phyloP scores from a whole-genome alignment of 2,797 vertebrate genomes.

The Thamnophis elegans region DNA sequence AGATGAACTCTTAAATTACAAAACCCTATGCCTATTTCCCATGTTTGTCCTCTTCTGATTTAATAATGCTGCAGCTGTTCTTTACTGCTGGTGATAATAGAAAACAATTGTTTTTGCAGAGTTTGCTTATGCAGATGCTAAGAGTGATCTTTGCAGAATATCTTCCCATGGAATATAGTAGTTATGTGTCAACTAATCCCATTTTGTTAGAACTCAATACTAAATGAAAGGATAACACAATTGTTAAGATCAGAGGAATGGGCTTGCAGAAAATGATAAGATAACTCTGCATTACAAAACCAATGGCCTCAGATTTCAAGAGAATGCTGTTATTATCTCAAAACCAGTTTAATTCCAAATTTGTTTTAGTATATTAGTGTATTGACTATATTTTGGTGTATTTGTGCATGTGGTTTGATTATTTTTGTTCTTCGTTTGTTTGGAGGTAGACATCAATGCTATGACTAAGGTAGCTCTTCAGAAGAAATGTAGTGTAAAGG shows the following conservation, averaged over 20 bases:
- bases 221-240: neutral
- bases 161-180: neutral
- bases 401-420: neutral
- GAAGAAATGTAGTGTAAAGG: neutral
- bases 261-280: neutral
- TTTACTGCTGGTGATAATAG: neutral
- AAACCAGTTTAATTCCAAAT: neutral
- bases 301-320: neutral
- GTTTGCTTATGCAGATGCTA: neutral
- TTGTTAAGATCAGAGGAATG: neutral
- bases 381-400: neutral
- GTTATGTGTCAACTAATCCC: neutral
- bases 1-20: neutral
- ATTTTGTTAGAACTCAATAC: neutral
- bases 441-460: neutral
- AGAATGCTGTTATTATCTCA: neutral
- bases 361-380: no score
- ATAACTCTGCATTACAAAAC: neutral
- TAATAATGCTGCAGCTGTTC: neutral
- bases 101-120: neutral
- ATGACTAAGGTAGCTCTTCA: neutral
- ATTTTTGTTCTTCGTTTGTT: neutral
- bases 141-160: neutral
- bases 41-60: neutral
- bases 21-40: neutral